A percentile compares a stretch with the other conserved stretches of the same genome.
These are phyloP conservation scores for Aphelenchoides besseyi DNA, from an alignment of 1,140 invertebrate species.

Conservation along the genomic window DNA sequence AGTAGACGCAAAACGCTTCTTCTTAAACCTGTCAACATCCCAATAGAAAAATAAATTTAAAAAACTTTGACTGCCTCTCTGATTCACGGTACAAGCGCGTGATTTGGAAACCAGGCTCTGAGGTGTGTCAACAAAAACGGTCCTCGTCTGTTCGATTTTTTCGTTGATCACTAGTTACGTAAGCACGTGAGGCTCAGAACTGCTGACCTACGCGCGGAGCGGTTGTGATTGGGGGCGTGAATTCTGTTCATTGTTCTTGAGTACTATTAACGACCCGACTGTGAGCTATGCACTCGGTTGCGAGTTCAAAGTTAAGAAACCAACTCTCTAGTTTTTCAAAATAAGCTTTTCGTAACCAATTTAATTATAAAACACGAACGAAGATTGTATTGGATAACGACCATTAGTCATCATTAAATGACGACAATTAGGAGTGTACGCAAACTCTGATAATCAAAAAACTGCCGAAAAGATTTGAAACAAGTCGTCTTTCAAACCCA, in stretches of 20 bases:
- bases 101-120: background rate
- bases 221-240: too few relatives aligned
- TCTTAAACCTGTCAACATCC: too few relatives aligned
- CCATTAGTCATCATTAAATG: conserved; percentile 5
- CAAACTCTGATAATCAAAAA: background rate
- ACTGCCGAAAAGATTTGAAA: background rate
- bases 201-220: background rate
- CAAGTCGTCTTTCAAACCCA: too few relatives aligned
- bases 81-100: background rate
- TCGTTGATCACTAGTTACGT: background rate
- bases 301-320: too few relatives aligned
- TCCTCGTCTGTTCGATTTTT: background rate
- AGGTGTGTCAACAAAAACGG: background rate
- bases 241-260: background rate
- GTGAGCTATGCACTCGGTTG: too few relatives aligned
- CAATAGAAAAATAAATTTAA: too few relatives aligned
- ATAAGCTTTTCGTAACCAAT: too few relatives aligned
- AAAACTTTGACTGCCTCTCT: too few relatives aligned
- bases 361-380: background rate
- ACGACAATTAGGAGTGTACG: background rate
- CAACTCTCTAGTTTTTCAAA: too few relatives aligned
- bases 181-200: background rate
- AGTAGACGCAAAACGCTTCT: too few relatives aligned
- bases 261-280: too few relatives aligned
- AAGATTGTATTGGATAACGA: background rate